Evolutionary conservation across 2,797 vertebrate genomes (phyloP).

Genomic region (Lepilemur septentrionalis): DNA sequence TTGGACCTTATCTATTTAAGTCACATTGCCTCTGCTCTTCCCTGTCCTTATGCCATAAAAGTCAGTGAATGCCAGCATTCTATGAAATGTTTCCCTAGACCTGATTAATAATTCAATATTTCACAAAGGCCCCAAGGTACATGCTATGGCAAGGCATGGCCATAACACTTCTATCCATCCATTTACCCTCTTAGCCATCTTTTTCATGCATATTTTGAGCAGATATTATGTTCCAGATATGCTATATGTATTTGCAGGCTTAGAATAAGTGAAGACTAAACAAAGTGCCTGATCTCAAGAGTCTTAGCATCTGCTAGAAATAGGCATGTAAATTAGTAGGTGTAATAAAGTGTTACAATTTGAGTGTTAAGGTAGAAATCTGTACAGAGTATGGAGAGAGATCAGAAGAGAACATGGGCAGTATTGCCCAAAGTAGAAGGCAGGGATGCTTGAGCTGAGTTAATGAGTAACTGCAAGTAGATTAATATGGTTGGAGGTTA

Average conservation of each 20-base stretch:
- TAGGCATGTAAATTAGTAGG: neutral
- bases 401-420: neutral
- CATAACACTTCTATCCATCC: neutral
- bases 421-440: neutral
- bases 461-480: neutral
- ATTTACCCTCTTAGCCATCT: neutral
- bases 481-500: neutral
- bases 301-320: neutral
- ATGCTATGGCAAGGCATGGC: neutral
- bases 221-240: neutral
- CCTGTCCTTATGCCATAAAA: neutral
- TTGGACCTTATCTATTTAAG: neutral
- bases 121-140: neutral
- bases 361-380: neutral
- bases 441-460: neutral
- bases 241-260: neutral
- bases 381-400: neutral
- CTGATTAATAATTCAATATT: neutral
- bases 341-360: neutral
- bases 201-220: neutral
- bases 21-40: neutral
- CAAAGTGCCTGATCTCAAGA: neutral
- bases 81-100: neutral
- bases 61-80: neutral
- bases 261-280: neutral